Evolutionary conservation across 2,888 invertebrate species (phyloP), one percentile per base, ranked within the genome.

Genomic region (Thyatira batis): DNA sequence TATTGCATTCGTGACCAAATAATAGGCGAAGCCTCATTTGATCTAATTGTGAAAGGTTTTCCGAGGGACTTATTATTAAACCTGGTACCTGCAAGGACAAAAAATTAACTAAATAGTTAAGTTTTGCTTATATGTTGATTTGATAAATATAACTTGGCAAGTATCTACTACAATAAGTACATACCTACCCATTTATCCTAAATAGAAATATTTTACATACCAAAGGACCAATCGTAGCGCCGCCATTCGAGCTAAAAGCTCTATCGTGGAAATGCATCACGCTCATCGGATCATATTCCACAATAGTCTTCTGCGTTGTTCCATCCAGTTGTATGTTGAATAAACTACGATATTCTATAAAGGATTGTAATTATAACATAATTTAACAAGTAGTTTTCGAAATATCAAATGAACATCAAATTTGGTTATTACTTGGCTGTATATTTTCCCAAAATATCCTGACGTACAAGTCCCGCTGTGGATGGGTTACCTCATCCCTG

Each of bases 201-300:
- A n/a, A n/a, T n/a, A n/a, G n/a, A n/a, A n/a, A n/a, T n/a, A n/a
- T n/a, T 49, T 3, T 45, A 53, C 52, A 67, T 78, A 88, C 88
- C 82, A 78, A 51, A 20, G 87, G 71, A 3, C 67, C 54, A 2
- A 87, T 72, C 3, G 88, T 88, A 1, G 85, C 75, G 23, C 71
- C 81, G 2, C 89, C 89, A 48, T 89, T 88, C 6, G 59, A 57
- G 45, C 78, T 88, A 57, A 71, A 90, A 0, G 86, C 85, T 11
- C 84, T 67, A 20, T 85, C 84, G 54, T 86, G 84, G 67, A 89
- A 90, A 27, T 90, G 89, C 89, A 90, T 89, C 9, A 88, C 56
- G 55, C 89, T 90, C 67, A 75, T 63, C 0, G 87, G 81, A 51
- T 90, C 89, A 52, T 89, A 90, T 54, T 89, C 88, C 3, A 77